Percentiles rank a stretch among this genome's conserved stretches.
phyloP scores from a whole-genome alignment of 2,888 invertebrate species.

The Syrphus vitripennis region DNA sequence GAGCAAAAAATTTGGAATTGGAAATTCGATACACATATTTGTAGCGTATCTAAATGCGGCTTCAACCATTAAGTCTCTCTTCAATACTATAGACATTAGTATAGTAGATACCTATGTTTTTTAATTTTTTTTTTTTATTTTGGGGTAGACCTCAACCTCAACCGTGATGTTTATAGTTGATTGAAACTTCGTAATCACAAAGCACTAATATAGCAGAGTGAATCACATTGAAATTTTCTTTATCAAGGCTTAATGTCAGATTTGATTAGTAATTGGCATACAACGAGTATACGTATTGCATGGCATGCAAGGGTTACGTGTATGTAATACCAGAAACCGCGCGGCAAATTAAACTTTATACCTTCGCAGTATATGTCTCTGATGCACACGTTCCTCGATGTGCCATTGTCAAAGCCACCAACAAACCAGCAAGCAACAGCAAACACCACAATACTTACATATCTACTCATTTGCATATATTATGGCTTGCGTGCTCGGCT shows the following conservation, averaged over 20 bases:
- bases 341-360: constrained; percentile 56
- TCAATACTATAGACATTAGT: neutral
- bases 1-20: constrained; percentile 32
- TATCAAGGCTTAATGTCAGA: constrained; percentile 62
- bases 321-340: constrained; percentile 69
- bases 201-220: constrained; percentile 40
- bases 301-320: constrained; percentile 65
- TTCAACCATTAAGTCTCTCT: neutral
- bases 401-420: constrained; percentile 64
- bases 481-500: constrained; percentile 63
- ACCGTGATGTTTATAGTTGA: constrained; percentile 24
- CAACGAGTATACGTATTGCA: constrained; percentile 23
- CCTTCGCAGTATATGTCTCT: constrained; percentile 18
- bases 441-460: neutral
- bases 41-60: neutral
- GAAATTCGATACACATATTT: constrained; percentile 57
- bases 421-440: neutral
- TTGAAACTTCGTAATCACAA: constrained; percentile 16
- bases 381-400: constrained; percentile 41
- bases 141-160: constrained; percentile 51
- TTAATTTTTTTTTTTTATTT: constrained; percentile 22
- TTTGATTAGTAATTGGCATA: constrained; percentile 69
- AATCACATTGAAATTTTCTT: constrained; percentile 67
- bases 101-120: neutral
- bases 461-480: constrained; percentile 56